Conservation (phyloP, 2,888 invertebrate genomes). For the Smittia sp. region DNA sequence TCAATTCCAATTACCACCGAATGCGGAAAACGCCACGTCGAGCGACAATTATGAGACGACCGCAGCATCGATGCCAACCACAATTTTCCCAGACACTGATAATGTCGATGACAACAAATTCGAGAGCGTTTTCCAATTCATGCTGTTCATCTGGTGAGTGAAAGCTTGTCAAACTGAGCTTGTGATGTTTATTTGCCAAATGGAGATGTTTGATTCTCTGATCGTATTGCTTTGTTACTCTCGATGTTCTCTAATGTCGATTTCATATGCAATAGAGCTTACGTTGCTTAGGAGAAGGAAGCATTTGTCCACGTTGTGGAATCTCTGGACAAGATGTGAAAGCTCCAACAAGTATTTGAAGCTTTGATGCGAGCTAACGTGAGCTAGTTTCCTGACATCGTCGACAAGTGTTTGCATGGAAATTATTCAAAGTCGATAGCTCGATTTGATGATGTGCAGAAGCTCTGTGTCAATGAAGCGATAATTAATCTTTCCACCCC, state of each 20-base stretch:
- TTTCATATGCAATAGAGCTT: no score
- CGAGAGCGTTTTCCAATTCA: constrained; percentile 17
- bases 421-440: background rate
- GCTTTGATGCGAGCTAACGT: no score
- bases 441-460: background rate
- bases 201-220: no score
- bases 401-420: background rate
- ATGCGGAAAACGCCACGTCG: background rate
- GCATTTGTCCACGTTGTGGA: no score
- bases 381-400: no score
- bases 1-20: constrained; percentile 48
- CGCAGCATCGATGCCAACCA: constrained; percentile 5
- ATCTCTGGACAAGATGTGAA: no score
- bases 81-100: background rate
- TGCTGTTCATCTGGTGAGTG: constrained; percentile 32
- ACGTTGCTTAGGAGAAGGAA: no score
- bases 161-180: background rate
- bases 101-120: constrained; percentile 11
- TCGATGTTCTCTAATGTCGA: no score
- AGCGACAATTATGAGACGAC: background rate
- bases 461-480: no score
- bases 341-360: no score
- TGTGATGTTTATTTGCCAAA: no score
- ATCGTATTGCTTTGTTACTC: no score
- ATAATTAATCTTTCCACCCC: background rate